Conservation (phyloP, 2,888 invertebrate genomes). For the Pristionchus maxplancki region DNA sequence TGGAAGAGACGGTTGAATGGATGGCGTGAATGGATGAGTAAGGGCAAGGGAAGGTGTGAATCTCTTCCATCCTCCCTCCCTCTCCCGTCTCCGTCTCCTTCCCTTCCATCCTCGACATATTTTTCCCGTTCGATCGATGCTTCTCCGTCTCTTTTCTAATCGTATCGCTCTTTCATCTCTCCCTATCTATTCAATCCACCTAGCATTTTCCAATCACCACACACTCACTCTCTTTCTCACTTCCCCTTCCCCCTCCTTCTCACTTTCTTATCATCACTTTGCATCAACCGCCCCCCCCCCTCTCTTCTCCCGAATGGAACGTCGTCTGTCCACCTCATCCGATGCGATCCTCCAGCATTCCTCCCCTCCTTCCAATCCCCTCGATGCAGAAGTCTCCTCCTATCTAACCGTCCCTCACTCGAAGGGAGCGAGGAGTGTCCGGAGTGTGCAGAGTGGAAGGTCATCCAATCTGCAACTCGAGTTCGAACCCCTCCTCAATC, state of each 20-base stretch:
- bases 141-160: slow-evolving; percentile 9
- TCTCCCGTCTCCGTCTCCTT: not conserved
- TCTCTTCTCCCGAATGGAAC: not conserved
- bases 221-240: not conserved
- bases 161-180: slow-evolving; percentile 14
- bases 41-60: not conserved
- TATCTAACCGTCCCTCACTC: slow-evolving; percentile 24
- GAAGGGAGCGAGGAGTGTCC: not conserved
- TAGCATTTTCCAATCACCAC: slow-evolving; percentile 20
- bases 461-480: not conserved
- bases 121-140: not conserved
- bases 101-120: not conserved
- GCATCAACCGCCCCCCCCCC: not conserved
- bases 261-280: slow-evolving; percentile 19
- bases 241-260: slow-evolving; percentile 14
- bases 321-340: slow-evolving; percentile 40
- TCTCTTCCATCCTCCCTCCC: no score
- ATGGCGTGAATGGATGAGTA: not conserved
- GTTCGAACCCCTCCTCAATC: not conserved
- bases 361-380: not conserved
- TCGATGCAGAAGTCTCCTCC: not conserved
- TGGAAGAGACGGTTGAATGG: not conserved
- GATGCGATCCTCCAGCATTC: slow-evolving; percentile 45
- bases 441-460: not conserved
- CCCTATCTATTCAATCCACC: slow-evolving; percentile 40